phyloP scores from a whole-genome alignment of 2,888 invertebrate genomes.

The Tipula lateralis region DNA sequence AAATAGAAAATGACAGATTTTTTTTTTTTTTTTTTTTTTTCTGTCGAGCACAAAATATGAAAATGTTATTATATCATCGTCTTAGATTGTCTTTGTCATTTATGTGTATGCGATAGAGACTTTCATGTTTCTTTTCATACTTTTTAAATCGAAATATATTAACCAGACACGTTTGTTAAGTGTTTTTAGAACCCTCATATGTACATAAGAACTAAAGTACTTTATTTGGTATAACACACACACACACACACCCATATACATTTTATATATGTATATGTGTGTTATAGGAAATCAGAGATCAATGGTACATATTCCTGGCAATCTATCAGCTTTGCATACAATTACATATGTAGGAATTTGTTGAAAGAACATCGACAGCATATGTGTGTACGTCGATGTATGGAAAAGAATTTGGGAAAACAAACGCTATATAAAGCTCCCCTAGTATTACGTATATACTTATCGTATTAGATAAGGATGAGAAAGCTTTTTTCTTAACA shows the following conservation, averaged over 20 bases:
- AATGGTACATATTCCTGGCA: not conserved
- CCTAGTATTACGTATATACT: not conserved
- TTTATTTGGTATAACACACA: not conserved
- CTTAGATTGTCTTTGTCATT: not conserved
- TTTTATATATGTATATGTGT: no score
- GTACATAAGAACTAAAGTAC: not conserved
- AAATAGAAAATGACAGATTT: not conserved
- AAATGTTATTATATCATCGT: conserved; percentile 11
- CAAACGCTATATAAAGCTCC: not conserved
- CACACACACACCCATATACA: not conserved
- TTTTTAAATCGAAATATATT: conserved; percentile 11
- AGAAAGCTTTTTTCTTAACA: not conserved
- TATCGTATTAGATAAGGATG: not conserved
- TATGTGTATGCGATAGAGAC: not conserved
- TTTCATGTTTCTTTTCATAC: conserved; percentile 13
- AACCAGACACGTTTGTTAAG: conserved; percentile 24
- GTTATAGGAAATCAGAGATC: not conserved
- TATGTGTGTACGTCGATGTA: not conserved
- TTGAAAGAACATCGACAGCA: not conserved
- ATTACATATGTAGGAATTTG: not conserved
- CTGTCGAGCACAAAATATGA: not conserved
- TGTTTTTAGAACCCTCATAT: not conserved
- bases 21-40: not conserved
- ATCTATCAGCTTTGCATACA: not conserved
- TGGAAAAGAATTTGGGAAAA: not conserved